Evolutionary conservation across 2,113 vertebrate genomes (phyloP), one percentile per base, ranked within the genome.

Genomic region (Zosterops hypoxanthus): DNA sequence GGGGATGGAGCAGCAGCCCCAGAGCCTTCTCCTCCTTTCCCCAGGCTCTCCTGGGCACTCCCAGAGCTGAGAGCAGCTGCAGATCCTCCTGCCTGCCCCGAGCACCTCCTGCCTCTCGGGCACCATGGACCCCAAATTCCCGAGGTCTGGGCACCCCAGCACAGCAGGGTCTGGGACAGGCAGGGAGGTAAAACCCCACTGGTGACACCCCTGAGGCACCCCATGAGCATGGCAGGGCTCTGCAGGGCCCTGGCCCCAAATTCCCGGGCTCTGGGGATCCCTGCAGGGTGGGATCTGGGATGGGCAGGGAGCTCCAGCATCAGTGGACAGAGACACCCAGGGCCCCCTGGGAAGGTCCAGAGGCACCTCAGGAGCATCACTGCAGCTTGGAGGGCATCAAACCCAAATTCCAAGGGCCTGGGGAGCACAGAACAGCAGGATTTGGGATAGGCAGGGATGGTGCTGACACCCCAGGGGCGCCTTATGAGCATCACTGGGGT

Each of bases 371-470:
- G 0, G 1, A 36, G 66, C 82, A 44, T 7, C 70, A 0, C 42
- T 2, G 41, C 20, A 31, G 9, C 26, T 29, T 12, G 47, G 21
- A 46, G 5, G 53, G 71, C n/a, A 3, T 29, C 6, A 2, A 2
- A 1, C 24, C 34, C 65, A 8, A 41, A 70, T 11, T 9, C 33
- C 63, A 28, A 4, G 20, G 9, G 1, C 28, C 20, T 9, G 25
- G 20, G 15, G 3, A 24, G 0, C n/a, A 3, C 5, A 2, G 25
- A 4, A 18, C 19, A 16, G 33, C 1, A 1, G 14, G 26, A 24
- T 33, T 3, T 13, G 47, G 47, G 36, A n/a, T n/a, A n/a, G n/a
- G n/a, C n/a, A n/a, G n/a, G 50, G 57, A 66, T 0, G 1, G 3
- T 5, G 34, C 15, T 8, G 22, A 2, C 66, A 46, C 8, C 16